Percentiles rank a stretch among this genome's conserved stretches.
Evolutionary conservation across 2,888 invertebrate species (phyloP).

Genomic region (Xanthia togata): DNA sequence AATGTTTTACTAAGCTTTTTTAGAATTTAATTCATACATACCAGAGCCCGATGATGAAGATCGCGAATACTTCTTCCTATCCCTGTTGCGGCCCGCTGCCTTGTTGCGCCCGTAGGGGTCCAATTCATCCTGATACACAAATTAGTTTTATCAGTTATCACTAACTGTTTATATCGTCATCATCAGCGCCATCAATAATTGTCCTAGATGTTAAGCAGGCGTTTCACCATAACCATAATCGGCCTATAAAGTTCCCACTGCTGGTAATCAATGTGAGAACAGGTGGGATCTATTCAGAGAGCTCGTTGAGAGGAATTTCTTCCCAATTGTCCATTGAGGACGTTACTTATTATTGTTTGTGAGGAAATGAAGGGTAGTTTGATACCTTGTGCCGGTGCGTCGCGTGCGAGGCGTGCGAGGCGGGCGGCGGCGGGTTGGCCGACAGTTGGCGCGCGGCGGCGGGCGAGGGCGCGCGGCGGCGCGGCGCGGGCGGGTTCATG

Average conservation of each 20-base stretch:
- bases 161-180: background rate
- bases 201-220: background rate
- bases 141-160: constrained; percentile 1
- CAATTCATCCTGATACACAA: constrained; percentile 80
- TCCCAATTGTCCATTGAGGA: background rate
- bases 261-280: background rate
- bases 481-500: constrained; percentile 94
- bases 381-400: constrained; percentile 75
- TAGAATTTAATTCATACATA: constrained; percentile 59
- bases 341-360: background rate
- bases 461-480: constrained; percentile 87
- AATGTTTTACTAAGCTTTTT: background rate
- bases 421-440: constrained; percentile 91
- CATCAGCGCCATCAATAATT: background rate
- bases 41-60: constrained; percentile 89
- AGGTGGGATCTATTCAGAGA: background rate
- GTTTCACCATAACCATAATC: background rate
- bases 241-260: background rate
- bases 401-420: constrained; percentile 80
- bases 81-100: constrained; percentile 77
- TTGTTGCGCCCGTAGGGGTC: constrained; percentile 87
- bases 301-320: background rate
- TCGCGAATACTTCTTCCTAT: constrained; percentile 87
- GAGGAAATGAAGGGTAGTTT: background rate
- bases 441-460: constrained; percentile 88